Evolutionary conservation across 2,113 vertebrate species (phyloP), one percentile per base, ranked within the genome.

Genomic region (Menura novaehollandiae): DNA sequence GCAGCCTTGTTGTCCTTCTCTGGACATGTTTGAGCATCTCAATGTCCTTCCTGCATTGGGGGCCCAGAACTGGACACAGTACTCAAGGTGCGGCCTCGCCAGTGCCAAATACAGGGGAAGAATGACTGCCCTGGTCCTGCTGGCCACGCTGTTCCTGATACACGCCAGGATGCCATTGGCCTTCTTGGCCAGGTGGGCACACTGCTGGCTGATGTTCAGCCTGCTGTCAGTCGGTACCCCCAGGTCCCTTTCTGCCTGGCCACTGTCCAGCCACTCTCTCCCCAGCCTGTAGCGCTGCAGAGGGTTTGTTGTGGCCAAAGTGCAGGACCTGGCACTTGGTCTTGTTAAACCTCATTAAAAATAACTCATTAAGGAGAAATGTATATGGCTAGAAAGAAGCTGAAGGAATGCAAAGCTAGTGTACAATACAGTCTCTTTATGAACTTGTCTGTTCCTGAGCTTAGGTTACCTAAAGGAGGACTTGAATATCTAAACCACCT

Each of bases 181-280:
- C 21, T 30, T n/a, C 28, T 49, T 67, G 46, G 80, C 80, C 32
- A 16, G 5, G 0, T 10, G 37, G 21, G 2, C 53, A 59, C 17
- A 5, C 37, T 44, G 37, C 53, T 68, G 26, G 26, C 27, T 68
- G 27, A 6, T 37, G 14, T 52, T 43, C 22, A 68, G 46, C 35
- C 0, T 0, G 26, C 35, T 67, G 32, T 58, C 43, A 20, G 0
- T 15, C 37, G 44, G 37, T 21, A 27, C 11, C 9, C 17, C 7
- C 6, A 27, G 7, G 7, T 60, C 18, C 22, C 37, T 77, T 77
- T 76, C 53, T 68, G 46, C 33, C 19, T 44, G 63, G 46, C 27
- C 7, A 1, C 47, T 77, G 33, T 23, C 15, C 27, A 44, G 11
- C 33, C 22, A 4, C 46, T 11, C 27, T 37, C 37, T 37, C 33